Base-by-base conservation (phyloP, 2,888 invertebrate genomes). In the Harpalus rufipes region DNA sequence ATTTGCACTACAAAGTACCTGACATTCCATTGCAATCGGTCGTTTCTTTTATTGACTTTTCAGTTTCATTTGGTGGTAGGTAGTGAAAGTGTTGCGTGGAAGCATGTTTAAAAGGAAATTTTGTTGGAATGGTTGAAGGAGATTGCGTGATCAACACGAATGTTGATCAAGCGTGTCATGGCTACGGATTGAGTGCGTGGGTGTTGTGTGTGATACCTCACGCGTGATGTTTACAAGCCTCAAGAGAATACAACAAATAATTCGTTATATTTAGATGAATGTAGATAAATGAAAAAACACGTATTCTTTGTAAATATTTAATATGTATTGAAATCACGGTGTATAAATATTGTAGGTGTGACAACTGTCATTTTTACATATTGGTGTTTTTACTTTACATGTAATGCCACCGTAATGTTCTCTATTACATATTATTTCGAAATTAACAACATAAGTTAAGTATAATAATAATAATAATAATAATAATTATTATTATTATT, bases 81-180 rank as follows among this genome's bases (percentile, higher is more conserved):
- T 32, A 32, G 18, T 25, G 32, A 32, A 39, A 68, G 68, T 68
- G 25, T 68, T 39, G 81, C 63, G 81, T 81, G 65, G 16, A 51
- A 14, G 81, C 81, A 41, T 81, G 81, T 81, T 51, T 8, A 81
- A 68, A 81, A 63, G 25, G 65, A 65, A 68, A 51, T 61, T 65
- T 51, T 51, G 65, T 65, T 51, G 18, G 51, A 51, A 32, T 18
- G 63, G 21, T n/a, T 0, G 14, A 21, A 56, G n/a, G 44, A 21
- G 65, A 68, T 81, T 68, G 82, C 82, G 82, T 63, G 72, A 82
- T 72, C 68, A 82, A 72, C 82, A 56, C n/a, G 32, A 32, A n/a
- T 25, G 25, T 25, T 72, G 21, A 82, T 82, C 82, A 72, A 72
- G 18, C 58, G 25, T 68, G 82, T 58, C 56, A 65, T 65, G 72